phyloP scores from a whole-genome alignment of 2,797 vertebrate genomes.

The Heteromormyrus szaboi region DNA sequence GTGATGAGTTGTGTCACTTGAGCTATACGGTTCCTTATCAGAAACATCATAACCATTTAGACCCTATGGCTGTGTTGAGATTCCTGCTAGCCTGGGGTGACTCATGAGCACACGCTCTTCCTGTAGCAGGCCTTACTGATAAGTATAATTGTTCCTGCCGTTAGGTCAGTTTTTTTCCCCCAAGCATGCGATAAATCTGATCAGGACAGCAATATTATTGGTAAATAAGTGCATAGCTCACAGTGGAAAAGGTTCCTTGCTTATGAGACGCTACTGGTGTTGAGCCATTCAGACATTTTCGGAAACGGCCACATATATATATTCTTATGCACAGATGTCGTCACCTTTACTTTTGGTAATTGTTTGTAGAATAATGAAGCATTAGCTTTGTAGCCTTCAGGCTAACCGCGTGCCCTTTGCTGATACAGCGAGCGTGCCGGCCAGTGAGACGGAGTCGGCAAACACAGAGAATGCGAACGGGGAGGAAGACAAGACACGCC shows the following conservation, averaged over 20 bases:
- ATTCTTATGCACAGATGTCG: neutral
- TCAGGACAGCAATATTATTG: neutral
- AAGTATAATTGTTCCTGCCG: neutral
- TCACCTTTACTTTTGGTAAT: neutral
- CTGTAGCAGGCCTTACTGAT: neutral
- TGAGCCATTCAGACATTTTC: neutral
- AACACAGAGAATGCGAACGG: constrained; percentile 88
- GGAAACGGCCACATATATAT: neutral
- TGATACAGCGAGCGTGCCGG: constrained; percentile 83
- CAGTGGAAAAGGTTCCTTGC: neutral
- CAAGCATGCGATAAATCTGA: neutral
- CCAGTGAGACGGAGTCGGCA: constrained; percentile 91
- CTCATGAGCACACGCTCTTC: neutral
- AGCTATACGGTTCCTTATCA: neutral
- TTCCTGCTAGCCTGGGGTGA: neutral
- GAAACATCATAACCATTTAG: neutral
- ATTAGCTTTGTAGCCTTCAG: neutral
- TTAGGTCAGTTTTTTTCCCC: neutral
- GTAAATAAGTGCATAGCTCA: neutral
- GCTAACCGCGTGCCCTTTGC: constrained; percentile 30
- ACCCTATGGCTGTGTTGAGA: neutral
- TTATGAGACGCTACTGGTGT: neutral
- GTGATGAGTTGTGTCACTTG: neutral
- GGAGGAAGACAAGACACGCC: constrained; percentile 75
- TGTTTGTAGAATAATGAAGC: neutral